Conservation (phyloP, 2,797 vertebrate species). For the Coregonus ussuriensis region DNA sequence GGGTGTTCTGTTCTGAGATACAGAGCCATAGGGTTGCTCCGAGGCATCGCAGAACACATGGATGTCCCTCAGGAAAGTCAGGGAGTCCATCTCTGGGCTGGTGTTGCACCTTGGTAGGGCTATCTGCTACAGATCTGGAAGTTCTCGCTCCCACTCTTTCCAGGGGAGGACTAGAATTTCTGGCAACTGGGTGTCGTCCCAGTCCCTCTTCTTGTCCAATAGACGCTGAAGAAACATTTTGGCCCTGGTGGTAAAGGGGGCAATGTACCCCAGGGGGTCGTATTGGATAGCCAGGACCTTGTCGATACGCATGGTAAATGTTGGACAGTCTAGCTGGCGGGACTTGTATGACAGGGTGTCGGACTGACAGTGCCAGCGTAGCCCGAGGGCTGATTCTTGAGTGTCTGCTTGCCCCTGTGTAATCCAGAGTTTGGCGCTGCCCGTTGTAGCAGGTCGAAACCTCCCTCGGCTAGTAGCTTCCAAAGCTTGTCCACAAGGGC, state of each 20-base stretch:
- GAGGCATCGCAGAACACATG: slow-evolving; percentile 32
- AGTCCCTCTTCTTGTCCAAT: slow-evolving; percentile 25
- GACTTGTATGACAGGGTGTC: slow-evolving; percentile 3
- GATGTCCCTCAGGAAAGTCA: neutral
- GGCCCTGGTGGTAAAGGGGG: slow-evolving; percentile 20
- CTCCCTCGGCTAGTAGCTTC: no score
- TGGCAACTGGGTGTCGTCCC: slow-evolving; percentile 26
- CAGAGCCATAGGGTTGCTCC: slow-evolving; percentile 22
- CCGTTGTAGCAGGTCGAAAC: no score
- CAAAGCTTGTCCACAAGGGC: no score
- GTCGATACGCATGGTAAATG: neutral
- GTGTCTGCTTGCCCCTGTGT: neutral
- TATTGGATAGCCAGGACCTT: neutral
- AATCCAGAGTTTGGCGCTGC: neutral
- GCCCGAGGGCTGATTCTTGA: slow-evolving; percentile 9
- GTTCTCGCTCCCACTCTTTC: slow-evolving; percentile 25
- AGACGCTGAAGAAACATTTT: slow-evolving; percentile 24
- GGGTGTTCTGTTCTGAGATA: slow-evolving; percentile 14
- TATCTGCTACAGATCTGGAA: slow-evolving; percentile 9
- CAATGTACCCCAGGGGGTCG: slow-evolving; percentile 30
- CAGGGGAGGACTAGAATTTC: slow-evolving; percentile 9
- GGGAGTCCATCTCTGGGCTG: neutral
- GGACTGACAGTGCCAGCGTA: neutral
- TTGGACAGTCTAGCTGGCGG: neutral
- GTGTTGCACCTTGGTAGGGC: slow-evolving; percentile 16